A percentile compares a stretch with the other conserved stretches of the same genome.
Evolutionary conservation across 2,113 vertebrate species (phyloP).

Genomic region (Heterotis niloticus): DNA sequence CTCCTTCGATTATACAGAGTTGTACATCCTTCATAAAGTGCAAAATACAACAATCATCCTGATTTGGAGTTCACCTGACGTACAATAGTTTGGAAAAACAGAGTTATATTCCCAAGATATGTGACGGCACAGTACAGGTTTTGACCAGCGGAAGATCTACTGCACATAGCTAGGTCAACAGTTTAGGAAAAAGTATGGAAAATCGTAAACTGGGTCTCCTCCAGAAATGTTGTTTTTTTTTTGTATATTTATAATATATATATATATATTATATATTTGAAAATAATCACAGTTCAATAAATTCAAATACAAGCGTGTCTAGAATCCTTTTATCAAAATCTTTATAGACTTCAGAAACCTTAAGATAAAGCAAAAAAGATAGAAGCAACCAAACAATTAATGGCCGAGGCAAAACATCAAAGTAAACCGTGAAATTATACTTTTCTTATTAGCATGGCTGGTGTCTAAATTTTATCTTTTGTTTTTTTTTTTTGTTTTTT

Average conservation of each 20-base stretch:
- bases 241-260: too few species aligned
- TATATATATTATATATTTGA: conserved; percentile 13
- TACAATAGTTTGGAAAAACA: not conserved
- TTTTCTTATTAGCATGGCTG: conserved; percentile 41
- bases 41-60: conserved; percentile 33
- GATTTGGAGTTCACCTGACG: conserved; percentile 1
- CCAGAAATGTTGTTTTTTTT: not conserved
- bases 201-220: not conserved
- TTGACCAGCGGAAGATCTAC: not conserved
- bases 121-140: not conserved
- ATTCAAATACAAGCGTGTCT: conserved; percentile 50
- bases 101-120: conserved; percentile 7
- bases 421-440: conserved; percentile 35
- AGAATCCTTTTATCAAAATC: conserved; percentile 49
- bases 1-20: conserved; percentile 18
- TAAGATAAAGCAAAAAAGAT: conserved; percentile 37
- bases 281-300: conserved; percentile 38
- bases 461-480: conserved; percentile 44
- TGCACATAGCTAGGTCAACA: not conserved
- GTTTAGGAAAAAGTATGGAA: not conserved
- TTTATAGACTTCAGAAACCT: conserved; percentile 39
- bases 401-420: conserved; percentile 46
- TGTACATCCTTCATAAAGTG: conserved; percentile 23
- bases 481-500: not conserved
- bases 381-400: conserved; percentile 36